Base-by-base conservation (phyloP, 2,888 invertebrate species). In the Trissolcus brochymenae region DNA sequence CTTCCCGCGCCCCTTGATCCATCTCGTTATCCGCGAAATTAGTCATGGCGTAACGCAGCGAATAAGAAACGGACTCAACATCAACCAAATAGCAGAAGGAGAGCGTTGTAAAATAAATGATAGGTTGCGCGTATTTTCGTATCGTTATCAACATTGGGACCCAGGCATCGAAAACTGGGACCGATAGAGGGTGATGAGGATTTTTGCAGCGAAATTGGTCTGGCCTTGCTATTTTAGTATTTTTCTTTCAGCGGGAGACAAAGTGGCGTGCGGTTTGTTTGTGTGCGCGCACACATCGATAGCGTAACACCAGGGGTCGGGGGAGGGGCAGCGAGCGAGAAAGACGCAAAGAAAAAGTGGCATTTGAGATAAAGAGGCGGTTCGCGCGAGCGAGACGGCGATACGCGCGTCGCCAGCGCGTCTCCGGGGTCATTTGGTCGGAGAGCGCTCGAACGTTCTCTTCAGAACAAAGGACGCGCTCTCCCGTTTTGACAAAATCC, bases 391-490 rank as follows among this genome's bases (percentile, higher is more conserved):
- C n/a, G 43, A 54, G 57, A 74, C 19, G 25, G 40, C 29, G 57
- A 56, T 43, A 50, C 25, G 57, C 57, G 75, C 75, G 75, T 68
- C 75, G 75, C 75, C 75, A 75, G 64, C 68, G 59, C 53, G 68
- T 75, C 75, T 75, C 75, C 68, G 43, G 67, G 75, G 59, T 73
- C 66, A 73, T 35, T 66, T 66, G 51, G 43, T 60, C 61, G 62
- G 51, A 51, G 55, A 50, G 60, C 61, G 49, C 35, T 25, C 25
- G 35, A 35, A 35, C 35, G 35, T 11, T 11, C 43, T 19, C 16
- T 17, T 35, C 16, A 16, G 54, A 55, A 76, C 65, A 76, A 76
- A 76, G 68, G 55, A 76, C 64, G 65, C 62, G 56, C 67, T 17
- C 49, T 21, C 16, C 35, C 61, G 14, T 51, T 13, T 21, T 13